These are phyloP conservation scores for Hippasteria phrygiana DNA, from an alignment of 53 echinoderm and acorn worm genomes.

Conservation along the genomic window DNA sequence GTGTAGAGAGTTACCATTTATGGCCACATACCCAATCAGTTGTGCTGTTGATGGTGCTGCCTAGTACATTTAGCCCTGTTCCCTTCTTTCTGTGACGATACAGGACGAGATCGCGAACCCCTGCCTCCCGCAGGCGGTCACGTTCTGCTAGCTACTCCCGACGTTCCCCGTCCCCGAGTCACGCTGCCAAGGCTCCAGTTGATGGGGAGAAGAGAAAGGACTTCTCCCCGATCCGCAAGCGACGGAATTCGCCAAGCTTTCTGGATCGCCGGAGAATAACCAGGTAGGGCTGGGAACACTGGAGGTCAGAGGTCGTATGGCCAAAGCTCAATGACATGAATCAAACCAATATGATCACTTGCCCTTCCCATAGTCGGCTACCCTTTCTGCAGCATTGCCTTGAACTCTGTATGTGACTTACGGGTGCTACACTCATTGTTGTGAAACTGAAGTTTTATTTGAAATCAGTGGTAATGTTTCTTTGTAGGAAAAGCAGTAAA, in stretches of 20 bases:
- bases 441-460: no score
- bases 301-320: neutral
- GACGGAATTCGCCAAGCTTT: slow-evolving; percentile 95
- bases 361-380: neutral
- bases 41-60: no score
- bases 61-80: no score
- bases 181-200: slow-evolving; percentile 12
- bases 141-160: slow-evolving; percentile 84
- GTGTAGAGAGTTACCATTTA: no score
- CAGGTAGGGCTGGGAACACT: slow-evolving; percentile 66
- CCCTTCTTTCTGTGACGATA: neutral
- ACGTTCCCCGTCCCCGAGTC: slow-evolving; percentile 64
- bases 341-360: neutral
- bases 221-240: slow-evolving; percentile 95
- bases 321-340: neutral
- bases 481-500: no score
- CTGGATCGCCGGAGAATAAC: slow-evolving; percentile 96
- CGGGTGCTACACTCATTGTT: no score
- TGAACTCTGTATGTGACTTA: no score
- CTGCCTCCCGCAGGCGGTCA: slow-evolving; percentile 75
- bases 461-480: no score
- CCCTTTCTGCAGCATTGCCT: neutral
- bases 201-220: slow-evolving; percentile 80
- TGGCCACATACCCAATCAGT: no score
- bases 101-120: slow-evolving; percentile 45